Evolutionary conservation across 2,113 vertebrate species (phyloP), one percentile per base, ranked within the genome.

Genomic region (Etheostoma spectabile): DNA sequence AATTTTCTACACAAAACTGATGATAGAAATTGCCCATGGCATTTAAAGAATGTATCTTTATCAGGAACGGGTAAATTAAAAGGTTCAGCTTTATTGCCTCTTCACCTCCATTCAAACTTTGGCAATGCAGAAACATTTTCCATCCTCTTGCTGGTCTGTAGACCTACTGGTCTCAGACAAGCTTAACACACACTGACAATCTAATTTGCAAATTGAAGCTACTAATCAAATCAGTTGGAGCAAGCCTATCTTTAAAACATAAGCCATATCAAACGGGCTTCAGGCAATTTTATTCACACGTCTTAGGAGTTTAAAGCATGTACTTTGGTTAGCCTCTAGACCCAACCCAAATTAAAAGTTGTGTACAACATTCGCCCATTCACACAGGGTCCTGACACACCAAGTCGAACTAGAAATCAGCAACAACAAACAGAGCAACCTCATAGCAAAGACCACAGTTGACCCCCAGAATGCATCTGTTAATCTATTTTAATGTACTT

Each of bases 341-440:
- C 48, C 5, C 30, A 12, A 65, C 38, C 14, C 15, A 56, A 49
- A 67, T 19, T 8, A 35, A 22, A 77, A n/a, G 67, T 70, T 38
- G 22, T 15, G 30, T 22, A 19, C 38, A 38, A 8, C 42, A 51
- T 24, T 60, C 21, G 19, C 1, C 2, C 76, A 52, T 30, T 33
- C 57, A 42, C 64, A 42, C 49, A 49, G 14, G 16, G 59, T 15
- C 38, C 59, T 35, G 59, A 79, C 51, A 35, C 57, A 64, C 60
- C 67, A 71, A 71, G 48, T 30, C 0, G 1, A 53, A 21, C 4
- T 8, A 15, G 30, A 24, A 15, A 42, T 35, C 6, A 18, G 27
- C 0, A 3, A 16, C 8, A 51, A 22, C 30, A 38, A 67, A 38
- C 35, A 38, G 10, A 11, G 10, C 10, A 11, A 42, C 38, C 38